phyloP scores from a whole-genome alignment of 1,140 invertebrate genomes.

The Drosophila repleta region DNA sequence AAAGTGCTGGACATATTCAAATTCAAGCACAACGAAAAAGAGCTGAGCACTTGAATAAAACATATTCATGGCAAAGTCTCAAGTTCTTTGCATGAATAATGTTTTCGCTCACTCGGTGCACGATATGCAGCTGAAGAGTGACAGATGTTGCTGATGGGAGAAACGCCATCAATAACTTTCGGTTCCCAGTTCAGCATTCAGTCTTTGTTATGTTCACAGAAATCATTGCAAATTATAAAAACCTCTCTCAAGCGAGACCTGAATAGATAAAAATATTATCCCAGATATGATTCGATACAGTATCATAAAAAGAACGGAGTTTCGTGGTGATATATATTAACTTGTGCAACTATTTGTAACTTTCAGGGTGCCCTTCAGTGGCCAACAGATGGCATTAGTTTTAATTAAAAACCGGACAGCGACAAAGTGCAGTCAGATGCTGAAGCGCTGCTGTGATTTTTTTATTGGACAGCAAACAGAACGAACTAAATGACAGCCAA shows the following conservation, averaged over 20 bases:
- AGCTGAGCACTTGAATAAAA: slow-evolving; percentile 41
- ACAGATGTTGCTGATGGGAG: not conserved
- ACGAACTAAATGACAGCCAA: slow-evolving; percentile 55
- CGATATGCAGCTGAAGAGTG: not conserved
- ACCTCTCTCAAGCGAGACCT: no score
- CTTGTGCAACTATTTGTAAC: not conserved
- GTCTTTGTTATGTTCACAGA: no score
- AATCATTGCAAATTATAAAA: no score
- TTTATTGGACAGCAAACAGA: slow-evolving; percentile 37
- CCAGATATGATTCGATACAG: no score
- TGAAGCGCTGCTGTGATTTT: slow-evolving; percentile 25
- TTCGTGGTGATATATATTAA: not conserved
- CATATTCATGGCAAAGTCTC: slow-evolving; percentile 52
- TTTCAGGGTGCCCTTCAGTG: slow-evolving; percentile 16
- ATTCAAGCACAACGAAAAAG: not conserved
- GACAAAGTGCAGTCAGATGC: slow-evolving; percentile 39
- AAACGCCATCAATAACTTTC: not conserved
- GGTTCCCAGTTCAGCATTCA: no score
- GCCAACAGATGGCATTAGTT: slow-evolving; percentile 60
- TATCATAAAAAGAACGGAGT: not conserved
- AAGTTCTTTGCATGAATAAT: slow-evolving; percentile 40
- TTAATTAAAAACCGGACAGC: slow-evolving; percentile 72
- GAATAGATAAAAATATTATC: no score
- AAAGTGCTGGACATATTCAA: slow-evolving; percentile 24
- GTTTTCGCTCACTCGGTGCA: slow-evolving; percentile 14